Evolutionary conservation across 2,113 vertebrate genomes (phyloP).

Genomic region (Balaeniceps rex): DNA sequence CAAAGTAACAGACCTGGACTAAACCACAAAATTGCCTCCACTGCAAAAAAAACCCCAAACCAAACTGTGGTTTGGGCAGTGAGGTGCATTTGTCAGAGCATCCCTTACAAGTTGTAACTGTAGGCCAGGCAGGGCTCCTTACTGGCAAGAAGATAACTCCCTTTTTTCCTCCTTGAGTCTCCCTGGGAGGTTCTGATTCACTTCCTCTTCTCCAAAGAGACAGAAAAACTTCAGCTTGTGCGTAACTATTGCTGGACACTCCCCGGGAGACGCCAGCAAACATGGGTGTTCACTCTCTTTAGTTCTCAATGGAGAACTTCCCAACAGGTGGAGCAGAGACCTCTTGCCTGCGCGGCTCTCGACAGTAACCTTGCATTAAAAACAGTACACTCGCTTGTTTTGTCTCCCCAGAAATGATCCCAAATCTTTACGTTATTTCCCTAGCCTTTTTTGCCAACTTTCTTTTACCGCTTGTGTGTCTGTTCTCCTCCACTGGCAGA

Average conservation of each 20-base stretch:
- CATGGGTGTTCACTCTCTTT: neutral
- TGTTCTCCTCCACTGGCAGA: neutral
- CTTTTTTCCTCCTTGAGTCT: neutral
- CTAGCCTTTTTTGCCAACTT: neutral
- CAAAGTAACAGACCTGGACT: neutral
- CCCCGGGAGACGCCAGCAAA: neutral
- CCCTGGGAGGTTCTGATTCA: neutral
- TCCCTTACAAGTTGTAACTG: neutral
- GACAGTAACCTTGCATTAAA: neutral
- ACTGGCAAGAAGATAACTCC: neutral
- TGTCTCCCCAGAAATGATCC: neutral
- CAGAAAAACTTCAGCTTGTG: neutral
- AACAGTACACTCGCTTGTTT: neutral
- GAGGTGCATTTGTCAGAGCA: neutral
- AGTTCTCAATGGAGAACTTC: neutral
- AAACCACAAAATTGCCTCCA: neutral
- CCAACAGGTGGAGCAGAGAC: neutral
- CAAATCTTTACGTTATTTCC: neutral
- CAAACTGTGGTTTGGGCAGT: neutral
- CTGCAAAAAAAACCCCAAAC: neutral
- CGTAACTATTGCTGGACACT: neutral
- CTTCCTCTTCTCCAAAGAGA: neutral
- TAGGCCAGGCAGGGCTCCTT: neutral
- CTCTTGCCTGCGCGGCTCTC: accelerated
- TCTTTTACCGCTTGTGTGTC: neutral